A percentile compares a stretch with the other conserved stretches of the same genome.
These are phyloP conservation scores for Lypha dubia DNA, from an alignment of 2,888 invertebrate species.

Conservation along the genomic window DNA sequence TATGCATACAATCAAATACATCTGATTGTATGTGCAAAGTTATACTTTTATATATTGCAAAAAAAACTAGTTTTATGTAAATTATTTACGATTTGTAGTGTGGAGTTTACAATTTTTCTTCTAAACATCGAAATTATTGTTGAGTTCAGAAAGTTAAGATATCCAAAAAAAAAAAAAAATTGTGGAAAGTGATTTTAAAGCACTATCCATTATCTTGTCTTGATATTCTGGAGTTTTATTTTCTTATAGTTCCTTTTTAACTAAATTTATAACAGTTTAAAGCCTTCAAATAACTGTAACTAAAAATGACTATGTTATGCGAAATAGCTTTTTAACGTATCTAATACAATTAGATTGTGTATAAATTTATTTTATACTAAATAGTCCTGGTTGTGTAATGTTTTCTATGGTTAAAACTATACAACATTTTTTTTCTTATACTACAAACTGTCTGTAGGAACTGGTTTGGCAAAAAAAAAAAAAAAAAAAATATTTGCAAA, in stretches of 20 bases:
- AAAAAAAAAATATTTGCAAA: too few relatives aligned
- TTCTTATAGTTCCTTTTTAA: too few relatives aligned
- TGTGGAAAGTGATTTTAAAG: too few relatives aligned
- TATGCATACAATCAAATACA: slow-evolving; percentile 24
- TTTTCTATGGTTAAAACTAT: slow-evolving; percentile 30
- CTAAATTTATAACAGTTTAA: too few relatives aligned
- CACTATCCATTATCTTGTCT: too few relatives aligned
- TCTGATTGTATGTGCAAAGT: neutral
- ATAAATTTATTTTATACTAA: slow-evolving; percentile 19
- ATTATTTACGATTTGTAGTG: neutral
- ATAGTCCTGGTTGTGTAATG: slow-evolving; percentile 30
- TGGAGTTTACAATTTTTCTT: neutral
- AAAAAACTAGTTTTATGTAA: slow-evolving; percentile 18
- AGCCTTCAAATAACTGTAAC: too few relatives aligned
- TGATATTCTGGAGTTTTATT: too few relatives aligned
- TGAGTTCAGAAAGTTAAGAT: neutral
- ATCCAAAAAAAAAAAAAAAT: too few relatives aligned
- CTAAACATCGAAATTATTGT: neutral
- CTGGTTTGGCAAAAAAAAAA: neutral
- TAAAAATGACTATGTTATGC: neutral
- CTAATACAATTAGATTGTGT: slow-evolving; percentile 6
- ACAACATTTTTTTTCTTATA: neutral
- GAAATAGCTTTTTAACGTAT: neutral
- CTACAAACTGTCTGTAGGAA: neutral
- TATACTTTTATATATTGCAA: neutral